Conservation (phyloP, 2,888 invertebrate genomes). For the Hypena proboscidalis region DNA sequence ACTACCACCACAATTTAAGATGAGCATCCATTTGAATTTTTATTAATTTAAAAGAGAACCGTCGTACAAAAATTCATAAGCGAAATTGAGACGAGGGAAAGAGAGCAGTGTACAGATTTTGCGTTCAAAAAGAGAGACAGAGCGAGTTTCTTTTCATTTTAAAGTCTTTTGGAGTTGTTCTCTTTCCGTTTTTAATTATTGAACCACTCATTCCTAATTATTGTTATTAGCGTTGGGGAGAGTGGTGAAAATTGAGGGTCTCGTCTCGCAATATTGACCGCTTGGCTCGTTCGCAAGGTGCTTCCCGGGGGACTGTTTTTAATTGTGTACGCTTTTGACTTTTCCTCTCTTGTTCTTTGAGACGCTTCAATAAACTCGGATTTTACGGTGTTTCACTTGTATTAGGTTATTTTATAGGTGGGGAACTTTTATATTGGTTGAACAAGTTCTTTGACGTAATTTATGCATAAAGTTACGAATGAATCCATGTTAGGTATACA, state of each 20-base stretch:
- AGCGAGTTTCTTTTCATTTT: conserved; percentile 57
- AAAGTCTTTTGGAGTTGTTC: conserved; percentile 77
- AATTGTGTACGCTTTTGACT: conserved; percentile 82
- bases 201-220: conserved; percentile 87
- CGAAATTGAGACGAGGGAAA: conserved; percentile 66
- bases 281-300: conserved; percentile 64
- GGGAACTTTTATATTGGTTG: conserved; percentile 49
- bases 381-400: conserved; percentile 75
- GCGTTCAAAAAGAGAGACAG: conserved; percentile 53
- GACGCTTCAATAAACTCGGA: conserved; percentile 79
- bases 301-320: conserved; percentile 76
- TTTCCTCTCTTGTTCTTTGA: conserved; percentile 79
- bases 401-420: conserved; percentile 66
- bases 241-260: conserved; percentile 85
- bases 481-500: not conserved
- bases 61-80: conserved; percentile 65
- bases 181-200: conserved; percentile 86
- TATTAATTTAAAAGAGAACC: conserved; percentile 73
- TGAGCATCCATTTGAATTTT: conserved; percentile 63
- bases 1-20: conserved; percentile 47
- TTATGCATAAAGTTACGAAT: not conserved
- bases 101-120: conserved; percentile 49
- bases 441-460: conserved; percentile 10
- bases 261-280: conserved; percentile 81
- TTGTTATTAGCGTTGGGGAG: conserved; percentile 84